Conservation (phyloP, 2,797 vertebrate species). For the Coluber constrictor region DNA sequence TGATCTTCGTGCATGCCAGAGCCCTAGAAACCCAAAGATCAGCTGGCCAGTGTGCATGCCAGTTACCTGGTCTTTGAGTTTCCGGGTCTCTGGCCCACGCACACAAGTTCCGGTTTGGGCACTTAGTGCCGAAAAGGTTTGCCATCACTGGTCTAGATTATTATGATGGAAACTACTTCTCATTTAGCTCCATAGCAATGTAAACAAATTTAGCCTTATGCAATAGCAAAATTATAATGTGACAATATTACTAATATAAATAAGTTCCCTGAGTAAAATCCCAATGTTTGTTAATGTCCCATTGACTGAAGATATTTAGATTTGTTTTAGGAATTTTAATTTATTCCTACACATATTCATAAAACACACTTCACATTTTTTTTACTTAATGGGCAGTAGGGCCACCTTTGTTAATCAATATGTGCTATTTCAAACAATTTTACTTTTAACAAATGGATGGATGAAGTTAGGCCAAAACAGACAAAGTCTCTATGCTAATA, state of each 20-base stretch:
- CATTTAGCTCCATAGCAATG: background rate
- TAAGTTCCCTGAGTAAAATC: background rate
- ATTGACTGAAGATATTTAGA: background rate
- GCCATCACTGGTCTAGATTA: too few relatives aligned
- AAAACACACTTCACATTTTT: background rate
- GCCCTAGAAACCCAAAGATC: too few relatives aligned
- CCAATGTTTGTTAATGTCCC: background rate
- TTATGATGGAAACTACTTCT: background rate
- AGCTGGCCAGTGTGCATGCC: too few relatives aligned
- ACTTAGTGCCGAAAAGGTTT: too few relatives aligned
- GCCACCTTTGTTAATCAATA: background rate
- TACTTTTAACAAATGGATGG: background rate
- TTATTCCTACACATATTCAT: background rate
- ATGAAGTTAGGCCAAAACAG: background rate
- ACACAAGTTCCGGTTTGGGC: too few relatives aligned
- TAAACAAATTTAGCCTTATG: background rate
- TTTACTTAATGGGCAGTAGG: background rate
- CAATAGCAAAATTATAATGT: background rate
- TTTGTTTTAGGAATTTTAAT: background rate
- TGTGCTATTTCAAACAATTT: background rate
- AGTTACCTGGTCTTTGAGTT: too few relatives aligned
- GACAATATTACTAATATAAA: background rate
- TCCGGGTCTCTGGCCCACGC: too few relatives aligned
- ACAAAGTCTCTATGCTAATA: background rate
- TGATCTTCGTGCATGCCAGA: too few relatives aligned